Conservation (phyloP, 2,888 invertebrate species). For the Ormia ochracea region DNA sequence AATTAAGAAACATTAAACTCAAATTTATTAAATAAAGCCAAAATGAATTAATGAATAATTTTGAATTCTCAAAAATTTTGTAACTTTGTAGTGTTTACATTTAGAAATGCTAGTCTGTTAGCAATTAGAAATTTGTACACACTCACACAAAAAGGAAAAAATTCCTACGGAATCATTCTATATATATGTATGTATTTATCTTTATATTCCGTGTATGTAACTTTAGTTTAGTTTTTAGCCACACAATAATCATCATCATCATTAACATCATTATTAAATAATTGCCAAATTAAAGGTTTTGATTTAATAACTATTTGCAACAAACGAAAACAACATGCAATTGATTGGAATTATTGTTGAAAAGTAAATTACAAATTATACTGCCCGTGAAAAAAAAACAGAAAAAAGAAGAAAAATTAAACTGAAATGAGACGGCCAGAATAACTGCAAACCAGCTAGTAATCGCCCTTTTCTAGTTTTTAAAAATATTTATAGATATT, state of each 20-base stretch:
- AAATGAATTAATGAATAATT: no score
- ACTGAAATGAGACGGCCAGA: conserved; percentile 10
- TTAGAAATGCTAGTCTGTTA: neutral
- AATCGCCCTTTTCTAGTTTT: conserved; percentile 64
- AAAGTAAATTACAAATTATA: conserved; percentile 13
- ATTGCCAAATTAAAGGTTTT: conserved; percentile 59
- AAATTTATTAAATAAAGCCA: no score
- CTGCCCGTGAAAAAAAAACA: conserved; percentile 6
- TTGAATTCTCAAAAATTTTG: no score
- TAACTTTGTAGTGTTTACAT: neutral
- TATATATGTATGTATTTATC: neutral
- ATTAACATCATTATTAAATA: conserved; percentile 3
- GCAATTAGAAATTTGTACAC: conserved; percentile 20
- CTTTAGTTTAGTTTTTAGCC: conserved; percentile 19
- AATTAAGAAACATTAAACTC: no score
- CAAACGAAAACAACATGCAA: conserved; percentile 24
- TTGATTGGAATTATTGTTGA: conserved; percentile 21
- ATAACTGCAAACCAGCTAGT: conserved; percentile 64
- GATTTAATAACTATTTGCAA: conserved; percentile 65
- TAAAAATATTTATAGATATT: conserved; percentile 46
- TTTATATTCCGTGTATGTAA: neutral
- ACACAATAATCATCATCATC: neutral
- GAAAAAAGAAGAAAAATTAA: neutral
- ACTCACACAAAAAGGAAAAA: neutral
- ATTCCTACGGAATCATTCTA: neutral